phyloP scores from a whole-genome alignment of 2,113 vertebrate genomes.

The Onychostruthus taczanowskii region DNA sequence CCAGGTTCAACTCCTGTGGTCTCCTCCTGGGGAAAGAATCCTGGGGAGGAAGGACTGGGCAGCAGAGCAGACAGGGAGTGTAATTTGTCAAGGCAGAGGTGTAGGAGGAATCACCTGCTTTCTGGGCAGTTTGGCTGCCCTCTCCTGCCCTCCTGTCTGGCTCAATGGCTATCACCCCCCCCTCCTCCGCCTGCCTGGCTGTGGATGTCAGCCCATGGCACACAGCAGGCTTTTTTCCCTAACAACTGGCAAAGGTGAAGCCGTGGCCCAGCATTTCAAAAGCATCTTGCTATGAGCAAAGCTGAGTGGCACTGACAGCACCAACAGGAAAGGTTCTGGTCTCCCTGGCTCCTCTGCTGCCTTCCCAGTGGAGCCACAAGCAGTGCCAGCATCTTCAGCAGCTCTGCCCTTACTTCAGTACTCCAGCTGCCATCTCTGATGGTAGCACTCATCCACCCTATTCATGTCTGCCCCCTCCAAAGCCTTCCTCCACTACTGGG shows the following conservation, averaged over 20 bases:
- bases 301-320: background rate
- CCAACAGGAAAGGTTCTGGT: background rate
- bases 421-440: background rate
- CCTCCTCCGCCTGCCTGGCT: background rate
- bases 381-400: background rate
- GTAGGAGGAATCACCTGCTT: background rate
- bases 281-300: background rate
- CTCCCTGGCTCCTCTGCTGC: background rate
- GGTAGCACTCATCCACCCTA: background rate
- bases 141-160: background rate
- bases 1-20: background rate
- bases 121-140: background rate
- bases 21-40: background rate
- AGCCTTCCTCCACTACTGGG: background rate
- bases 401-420: background rate
- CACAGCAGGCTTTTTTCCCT: background rate
- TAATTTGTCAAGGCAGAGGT: background rate
- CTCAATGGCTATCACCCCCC: fast-evolving
- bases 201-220: background rate
- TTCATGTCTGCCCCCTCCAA: background rate
- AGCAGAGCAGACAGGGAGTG: background rate
- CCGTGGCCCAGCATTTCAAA: background rate
- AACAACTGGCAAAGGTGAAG: background rate
- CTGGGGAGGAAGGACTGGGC: background rate
- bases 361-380: background rate